phyloP scores from a whole-genome alignment of 2,888 invertebrate genomes.

The Andricus quercusramuli region DNA sequence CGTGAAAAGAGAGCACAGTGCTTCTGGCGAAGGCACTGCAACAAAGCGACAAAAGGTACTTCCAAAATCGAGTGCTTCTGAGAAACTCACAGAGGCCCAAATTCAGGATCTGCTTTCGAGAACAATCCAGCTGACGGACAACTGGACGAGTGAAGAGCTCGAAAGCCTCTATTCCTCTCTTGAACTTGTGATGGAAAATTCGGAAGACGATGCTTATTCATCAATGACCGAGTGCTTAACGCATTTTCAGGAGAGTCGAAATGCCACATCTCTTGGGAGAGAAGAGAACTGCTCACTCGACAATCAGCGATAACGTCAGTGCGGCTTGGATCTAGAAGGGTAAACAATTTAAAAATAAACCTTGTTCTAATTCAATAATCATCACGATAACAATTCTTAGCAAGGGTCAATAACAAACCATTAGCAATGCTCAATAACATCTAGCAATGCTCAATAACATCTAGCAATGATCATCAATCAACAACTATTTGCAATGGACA shows the following conservation, averaged over 20 bases:
- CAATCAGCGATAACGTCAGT: background rate
- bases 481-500: too few species aligned
- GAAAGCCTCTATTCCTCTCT: constrained; percentile 56
- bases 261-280: constrained; percentile 40
- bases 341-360: background rate
- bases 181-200: constrained; percentile 42
- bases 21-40: constrained; percentile 61
- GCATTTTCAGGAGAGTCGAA: constrained; percentile 45
- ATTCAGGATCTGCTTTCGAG: constrained; percentile 65
- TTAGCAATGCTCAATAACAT: too few species aligned
- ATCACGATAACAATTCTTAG: too few species aligned
- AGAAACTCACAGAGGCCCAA: constrained; percentile 61
- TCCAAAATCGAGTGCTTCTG: constrained; percentile 24
- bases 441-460: too few species aligned
- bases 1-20: constrained; percentile 65
- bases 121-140: constrained; percentile 63
- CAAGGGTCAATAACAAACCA: too few species aligned
- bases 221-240: constrained; percentile 42
- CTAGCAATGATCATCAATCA: too few species aligned
- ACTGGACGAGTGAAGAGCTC: constrained; percentile 68
- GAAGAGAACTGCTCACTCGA: constrained; percentile 19
- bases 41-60: constrained; percentile 64
- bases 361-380: too few species aligned
- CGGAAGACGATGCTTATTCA: constrained; percentile 24
- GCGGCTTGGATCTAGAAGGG: background rate